phyloP scores from a whole-genome alignment of 1,140 invertebrate species.

The Samia ricini region DNA sequence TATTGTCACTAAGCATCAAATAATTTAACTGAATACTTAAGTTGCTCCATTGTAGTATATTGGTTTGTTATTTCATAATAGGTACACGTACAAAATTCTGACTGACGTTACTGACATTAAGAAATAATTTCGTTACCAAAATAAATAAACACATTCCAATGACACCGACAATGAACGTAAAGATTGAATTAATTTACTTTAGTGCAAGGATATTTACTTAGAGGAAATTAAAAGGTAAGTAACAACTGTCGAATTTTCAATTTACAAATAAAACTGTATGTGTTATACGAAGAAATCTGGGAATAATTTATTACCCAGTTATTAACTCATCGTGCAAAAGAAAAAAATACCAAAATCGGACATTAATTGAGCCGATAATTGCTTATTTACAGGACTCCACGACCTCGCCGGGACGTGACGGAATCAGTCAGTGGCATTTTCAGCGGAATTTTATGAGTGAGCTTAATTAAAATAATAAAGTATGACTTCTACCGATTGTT shows the following conservation, averaged over 20 bases:
- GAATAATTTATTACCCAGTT: constrained; percentile 44
- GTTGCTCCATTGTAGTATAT: no score
- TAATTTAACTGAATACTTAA: neutral
- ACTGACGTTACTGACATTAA: neutral
- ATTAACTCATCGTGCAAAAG: constrained; percentile 20
- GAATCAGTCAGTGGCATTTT: constrained; percentile 10
- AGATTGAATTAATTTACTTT: neutral
- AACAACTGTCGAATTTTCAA: constrained; percentile 20
- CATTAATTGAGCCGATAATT: constrained; percentile 33
- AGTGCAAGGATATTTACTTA: neutral
- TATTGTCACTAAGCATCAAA: neutral
- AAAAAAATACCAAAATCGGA: constrained; percentile 25
- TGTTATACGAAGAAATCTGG: constrained; percentile 28
- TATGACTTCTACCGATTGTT: neutral
- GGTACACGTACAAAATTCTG: neutral
- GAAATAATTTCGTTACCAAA: neutral
- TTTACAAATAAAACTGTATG: constrained; percentile 20
- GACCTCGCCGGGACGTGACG: constrained; percentile 19
- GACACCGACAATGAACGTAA: neutral
- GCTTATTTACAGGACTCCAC: constrained; percentile 34
- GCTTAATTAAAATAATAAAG: constrained; percentile 18
- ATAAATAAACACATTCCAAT: neutral
- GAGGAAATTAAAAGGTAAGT: neutral
- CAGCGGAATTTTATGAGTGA: constrained; percentile 16
- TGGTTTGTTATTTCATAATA: neutral